Evolutionary conservation across 2,797 vertebrate genomes (phyloP), one percentile per base, ranked within the genome.

Genomic region (Syndactyla subalaris): DNA sequence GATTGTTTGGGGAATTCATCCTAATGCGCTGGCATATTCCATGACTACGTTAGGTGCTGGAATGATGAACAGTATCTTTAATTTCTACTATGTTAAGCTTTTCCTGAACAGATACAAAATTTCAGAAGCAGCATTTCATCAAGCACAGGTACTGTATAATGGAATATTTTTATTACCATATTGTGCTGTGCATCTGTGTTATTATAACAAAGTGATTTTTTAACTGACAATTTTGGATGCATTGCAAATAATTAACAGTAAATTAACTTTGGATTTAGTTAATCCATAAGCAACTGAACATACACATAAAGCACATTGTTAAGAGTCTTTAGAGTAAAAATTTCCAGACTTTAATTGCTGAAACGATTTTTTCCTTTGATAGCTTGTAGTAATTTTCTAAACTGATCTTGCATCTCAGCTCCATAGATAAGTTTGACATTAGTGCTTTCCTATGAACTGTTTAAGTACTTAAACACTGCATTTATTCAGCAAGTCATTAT

Each of bases 21-120:
- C 96, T 30, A 98, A 97, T 82, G 98, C 98, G 0, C 63, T 99
- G 95, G 98, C 99, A 30, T 99, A 98, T 94, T 98, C 98, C 80
- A 98, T 99, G 98, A 99, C 99, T 24, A 99, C 99, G 0, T 97
- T 99, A 45, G 99, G 99, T 10, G 97, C 98, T 58, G 95, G 97
- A 57, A 99, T 99, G 99, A 98, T 99, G 96, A 99, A 98, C 97
- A 99, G 98, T 49, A 98, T 99, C 91, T 99, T 99, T 92, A 98
- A 97, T 96, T 99, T 99, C 97, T 99, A 99, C 96, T 99, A 98
- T 5, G 98, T 99, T 27, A 99, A 99, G 95, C 98, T 99, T 34
- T 99, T 99, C 90, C 92, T 99, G 46, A 98, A 98, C 82, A 97
- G 96, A 27, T 99, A 99, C 97, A 98, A 97, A 74, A 98, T 99